Conservation (phyloP, 1,140 invertebrate genomes). For the Papilio polyxenes region DNA sequence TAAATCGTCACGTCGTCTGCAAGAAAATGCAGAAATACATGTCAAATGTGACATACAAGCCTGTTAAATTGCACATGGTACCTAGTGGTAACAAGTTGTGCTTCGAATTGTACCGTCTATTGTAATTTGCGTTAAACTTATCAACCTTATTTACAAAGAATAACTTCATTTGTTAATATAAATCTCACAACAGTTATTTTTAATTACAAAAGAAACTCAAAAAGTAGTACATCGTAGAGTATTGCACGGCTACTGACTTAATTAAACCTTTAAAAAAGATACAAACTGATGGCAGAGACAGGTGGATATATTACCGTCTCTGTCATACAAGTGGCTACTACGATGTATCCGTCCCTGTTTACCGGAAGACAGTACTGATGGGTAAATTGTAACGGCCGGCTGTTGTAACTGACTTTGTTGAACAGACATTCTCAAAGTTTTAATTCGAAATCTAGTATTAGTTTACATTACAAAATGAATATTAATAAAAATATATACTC, state of each 20-base stretch:
- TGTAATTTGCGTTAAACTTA: too few species aligned
- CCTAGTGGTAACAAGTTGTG: too few species aligned
- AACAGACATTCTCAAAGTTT: conserved; percentile 55
- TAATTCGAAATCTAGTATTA: not conserved
- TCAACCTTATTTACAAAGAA: not conserved
- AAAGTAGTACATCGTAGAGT: conserved; percentile 45
- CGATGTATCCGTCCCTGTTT: conserved; percentile 53
- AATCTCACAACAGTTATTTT: conserved; percentile 2
- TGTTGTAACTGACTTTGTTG: conserved; percentile 74
- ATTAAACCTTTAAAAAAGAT: conserved; percentile 63
- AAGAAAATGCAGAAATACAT: too few species aligned
- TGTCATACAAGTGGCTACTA: conserved; percentile 27
- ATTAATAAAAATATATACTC: too few species aligned
- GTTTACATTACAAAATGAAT: too few species aligned
- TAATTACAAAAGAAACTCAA: conserved; percentile 35
- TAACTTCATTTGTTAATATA: conserved; percentile 22
- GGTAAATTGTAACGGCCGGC: conserved; percentile 72
- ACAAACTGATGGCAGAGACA: conserved; percentile 64
- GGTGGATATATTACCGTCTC: conserved; percentile 60
- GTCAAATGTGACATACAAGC: too few species aligned
- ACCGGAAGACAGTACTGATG: conserved; percentile 64
- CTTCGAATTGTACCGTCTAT: too few species aligned
- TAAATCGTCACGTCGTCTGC: too few species aligned
- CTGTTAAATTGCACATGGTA: too few species aligned
- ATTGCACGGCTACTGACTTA: conserved; percentile 65